Percentiles rank a stretch among this genome's conserved stretches.
Evolutionary conservation across 2,113 vertebrate genomes (phyloP).

Genomic region (Gallinago undulata): DNA sequence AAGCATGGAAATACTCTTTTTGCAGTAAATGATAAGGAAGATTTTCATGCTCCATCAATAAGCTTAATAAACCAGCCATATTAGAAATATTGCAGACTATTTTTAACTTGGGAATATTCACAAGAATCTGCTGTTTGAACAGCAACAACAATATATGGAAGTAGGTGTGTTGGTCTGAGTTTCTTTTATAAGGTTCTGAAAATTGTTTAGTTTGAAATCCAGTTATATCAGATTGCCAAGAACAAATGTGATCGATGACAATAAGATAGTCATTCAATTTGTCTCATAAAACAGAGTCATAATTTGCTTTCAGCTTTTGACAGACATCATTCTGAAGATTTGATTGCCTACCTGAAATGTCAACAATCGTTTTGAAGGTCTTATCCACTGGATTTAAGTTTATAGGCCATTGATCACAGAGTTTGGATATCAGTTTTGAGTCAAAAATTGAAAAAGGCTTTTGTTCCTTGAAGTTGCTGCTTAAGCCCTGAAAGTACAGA

Average conservation of each 20-base stretch:
- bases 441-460: neutral
- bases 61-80: neutral
- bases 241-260: neutral
- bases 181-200: neutral
- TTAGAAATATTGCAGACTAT: neutral
- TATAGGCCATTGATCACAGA: neutral
- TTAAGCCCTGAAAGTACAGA: neutral
- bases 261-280: neutral
- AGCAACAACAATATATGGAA: neutral
- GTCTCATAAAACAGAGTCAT: neutral
- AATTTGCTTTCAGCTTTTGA: slow-evolving; percentile 1
- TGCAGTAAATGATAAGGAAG: neutral
- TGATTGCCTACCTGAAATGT: neutral
- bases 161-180: neutral
- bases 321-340: neutral
- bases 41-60: neutral
- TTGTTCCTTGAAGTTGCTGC: neutral
- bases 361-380: neutral
- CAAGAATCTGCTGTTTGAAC: neutral
- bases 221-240: neutral
- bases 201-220: neutral
- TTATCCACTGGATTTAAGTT: neutral
- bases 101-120: neutral
- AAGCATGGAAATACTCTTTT: neutral
- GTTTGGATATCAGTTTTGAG: neutral